Conservation (phyloP, 1,140 invertebrate species). For the Cylas formicarius region DNA sequence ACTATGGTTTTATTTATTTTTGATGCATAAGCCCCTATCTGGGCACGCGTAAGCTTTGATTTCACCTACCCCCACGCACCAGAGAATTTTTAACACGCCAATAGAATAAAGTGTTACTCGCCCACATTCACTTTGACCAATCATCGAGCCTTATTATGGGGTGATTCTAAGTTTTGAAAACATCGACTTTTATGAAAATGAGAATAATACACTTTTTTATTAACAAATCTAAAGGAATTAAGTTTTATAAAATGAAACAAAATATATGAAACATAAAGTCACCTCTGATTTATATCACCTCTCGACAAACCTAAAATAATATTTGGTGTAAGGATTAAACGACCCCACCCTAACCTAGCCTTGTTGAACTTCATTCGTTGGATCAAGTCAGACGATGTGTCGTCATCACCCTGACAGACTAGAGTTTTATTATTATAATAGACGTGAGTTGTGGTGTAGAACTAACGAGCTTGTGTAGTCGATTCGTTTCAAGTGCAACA, state of each 20-base stretch:
- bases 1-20: too few relatives aligned
- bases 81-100: too few relatives aligned
- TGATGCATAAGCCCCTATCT: too few relatives aligned
- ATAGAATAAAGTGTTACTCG: too few relatives aligned
- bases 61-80: too few relatives aligned
- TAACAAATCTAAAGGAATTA: background rate
- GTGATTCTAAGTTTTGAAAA: constrained; percentile 7
- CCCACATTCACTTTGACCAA: too few relatives aligned
- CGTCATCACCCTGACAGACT: constrained; percentile 2
- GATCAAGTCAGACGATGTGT: constrained; percentile 14
- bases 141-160: background rate
- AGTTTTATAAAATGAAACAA: constrained; percentile 3
- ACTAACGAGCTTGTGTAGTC: constrained; percentile 4
- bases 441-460: background rate
- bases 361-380: constrained; percentile 13
- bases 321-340: constrained; percentile 5
- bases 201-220: background rate
- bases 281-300: too few relatives aligned
- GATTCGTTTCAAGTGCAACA: constrained; percentile 7
- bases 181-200: background rate
- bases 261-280: too few relatives aligned
- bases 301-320: background rate
- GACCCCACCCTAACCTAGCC: constrained; percentile 12
- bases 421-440: constrained; percentile 5
- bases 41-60: too few relatives aligned